phyloP scores from a whole-genome alignment of 1,140 invertebrate species.

The Aradophagus sp. region DNA sequence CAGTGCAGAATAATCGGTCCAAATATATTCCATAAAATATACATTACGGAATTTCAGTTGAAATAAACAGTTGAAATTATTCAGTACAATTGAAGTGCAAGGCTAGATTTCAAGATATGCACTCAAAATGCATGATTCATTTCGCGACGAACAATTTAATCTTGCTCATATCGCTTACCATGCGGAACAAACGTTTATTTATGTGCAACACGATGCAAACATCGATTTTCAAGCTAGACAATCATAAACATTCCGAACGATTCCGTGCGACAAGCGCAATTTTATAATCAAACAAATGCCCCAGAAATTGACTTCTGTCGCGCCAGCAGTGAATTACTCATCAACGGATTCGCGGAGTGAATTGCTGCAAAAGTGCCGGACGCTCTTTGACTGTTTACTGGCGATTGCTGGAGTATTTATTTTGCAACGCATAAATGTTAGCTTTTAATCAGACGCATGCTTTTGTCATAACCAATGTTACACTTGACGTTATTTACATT shows the following conservation, averaged over 20 bases:
- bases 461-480: conserved; percentile 17
- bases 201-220: conserved; percentile 37
- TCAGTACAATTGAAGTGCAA: no score
- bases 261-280: conserved; percentile 19
- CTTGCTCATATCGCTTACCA: no score
- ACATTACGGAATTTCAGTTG: no score
- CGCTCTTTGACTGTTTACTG: conserved; percentile 9
- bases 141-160: no score
- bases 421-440: conserved; percentile 29
- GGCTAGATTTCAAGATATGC: no score
- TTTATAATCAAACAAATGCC: conserved; percentile 35
- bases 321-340: no score
- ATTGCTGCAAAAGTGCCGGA: conserved; percentile 21
- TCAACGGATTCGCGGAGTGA: no score
- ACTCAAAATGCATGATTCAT: no score
- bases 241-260: conserved; percentile 24
- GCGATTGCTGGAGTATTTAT: conserved; percentile 32
- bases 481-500: conserved; percentile 16
- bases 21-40: no score
- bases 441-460: conserved; percentile 31
- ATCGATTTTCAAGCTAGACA: conserved; percentile 29
- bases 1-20: no score
- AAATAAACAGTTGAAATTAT: no score
- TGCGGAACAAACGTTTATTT: conserved; percentile 28
- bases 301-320: conserved; percentile 34